These are phyloP conservation scores for Orientallactaga bullata DNA, from an alignment of 2,113 vertebrate genomes.

Conservation along the genomic window DNA sequence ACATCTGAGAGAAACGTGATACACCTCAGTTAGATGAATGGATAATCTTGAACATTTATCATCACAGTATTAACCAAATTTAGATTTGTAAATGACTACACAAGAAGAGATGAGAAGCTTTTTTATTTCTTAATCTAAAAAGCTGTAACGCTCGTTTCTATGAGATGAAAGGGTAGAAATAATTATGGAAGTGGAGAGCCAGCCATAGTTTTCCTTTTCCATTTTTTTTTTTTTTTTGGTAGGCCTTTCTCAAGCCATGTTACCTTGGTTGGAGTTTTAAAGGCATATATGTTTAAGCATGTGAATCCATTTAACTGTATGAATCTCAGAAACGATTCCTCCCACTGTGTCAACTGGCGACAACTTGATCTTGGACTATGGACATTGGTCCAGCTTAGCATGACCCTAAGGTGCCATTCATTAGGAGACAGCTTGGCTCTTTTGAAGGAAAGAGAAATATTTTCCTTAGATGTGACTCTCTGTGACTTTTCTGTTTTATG, in stretches of 20 bases:
- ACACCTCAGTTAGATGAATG: neutral
- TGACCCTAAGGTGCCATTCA: neutral
- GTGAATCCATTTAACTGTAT: neutral
- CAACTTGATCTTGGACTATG: neutral
- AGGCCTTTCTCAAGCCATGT: neutral
- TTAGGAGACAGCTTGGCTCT: neutral
- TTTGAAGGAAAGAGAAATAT: slow-evolving; percentile 1
- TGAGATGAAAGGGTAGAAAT: neutral
- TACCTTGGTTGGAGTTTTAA: neutral
- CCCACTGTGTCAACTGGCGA: neutral
- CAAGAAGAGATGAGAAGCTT: neutral
- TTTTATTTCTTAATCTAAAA: neutral
- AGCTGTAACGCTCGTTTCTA: neutral
- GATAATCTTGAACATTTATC: slow-evolving; percentile 23
- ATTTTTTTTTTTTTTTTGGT: neutral
- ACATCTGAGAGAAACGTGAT: neutral
- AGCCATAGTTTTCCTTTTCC: neutral
- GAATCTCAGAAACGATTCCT: neutral
- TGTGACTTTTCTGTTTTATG: slow-evolving; percentile 8
- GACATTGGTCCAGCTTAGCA: neutral
- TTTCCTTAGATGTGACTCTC: neutral
- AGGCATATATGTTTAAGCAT: neutral
- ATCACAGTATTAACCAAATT: neutral
- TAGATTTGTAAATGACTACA: neutral
- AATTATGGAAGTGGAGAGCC: neutral